These are phyloP conservation scores for Oryzias woworae DNA, from an alignment of 2,113 vertebrate genomes.

Conservation along the genomic window DNA sequence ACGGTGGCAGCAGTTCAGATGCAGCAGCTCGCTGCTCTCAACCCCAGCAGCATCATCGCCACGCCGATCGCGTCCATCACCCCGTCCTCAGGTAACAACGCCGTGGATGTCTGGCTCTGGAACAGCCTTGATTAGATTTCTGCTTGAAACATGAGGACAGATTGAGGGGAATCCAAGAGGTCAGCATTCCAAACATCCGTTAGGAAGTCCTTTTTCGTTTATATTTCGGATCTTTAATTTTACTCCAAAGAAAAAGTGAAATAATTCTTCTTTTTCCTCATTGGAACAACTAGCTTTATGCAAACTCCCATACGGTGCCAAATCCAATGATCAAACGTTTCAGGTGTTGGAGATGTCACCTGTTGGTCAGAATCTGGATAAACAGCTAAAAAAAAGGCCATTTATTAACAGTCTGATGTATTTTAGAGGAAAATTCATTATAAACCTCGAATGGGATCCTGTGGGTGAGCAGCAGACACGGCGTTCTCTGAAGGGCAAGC, in stretches of 20 bases:
- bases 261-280: background rate
- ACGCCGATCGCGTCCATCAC: conserved; percentile 89
- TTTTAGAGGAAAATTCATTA: no score
- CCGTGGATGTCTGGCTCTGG: conserved; percentile 35
- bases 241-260: conserved; percentile 6
- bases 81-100: conserved; percentile 87
- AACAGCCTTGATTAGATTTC: conserved; percentile 58
- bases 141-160: conserved; percentile 61
- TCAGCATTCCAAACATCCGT: conserved; percentile 40
- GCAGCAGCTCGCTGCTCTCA: conserved; percentile 93
- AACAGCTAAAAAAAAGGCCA: no score
- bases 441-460: no score
- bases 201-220: background rate
- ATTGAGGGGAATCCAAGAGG: conserved; percentile 42
- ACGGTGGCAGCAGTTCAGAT: conserved; percentile 93
- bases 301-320: no score
- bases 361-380: no score
- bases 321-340: no score
- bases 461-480: no score
- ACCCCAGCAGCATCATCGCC: conserved; percentile 89
- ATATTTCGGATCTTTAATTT: conserved; percentile 7
- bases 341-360: no score
- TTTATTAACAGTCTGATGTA: no score
- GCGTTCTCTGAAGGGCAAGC: no score
- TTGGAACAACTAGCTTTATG: no score